Percentiles rank a stretch among this genome's conserved stretches.
Evolutionary conservation across 2,113 vertebrate genomes (phyloP).

Genomic region (Geococcyx californianus): DNA sequence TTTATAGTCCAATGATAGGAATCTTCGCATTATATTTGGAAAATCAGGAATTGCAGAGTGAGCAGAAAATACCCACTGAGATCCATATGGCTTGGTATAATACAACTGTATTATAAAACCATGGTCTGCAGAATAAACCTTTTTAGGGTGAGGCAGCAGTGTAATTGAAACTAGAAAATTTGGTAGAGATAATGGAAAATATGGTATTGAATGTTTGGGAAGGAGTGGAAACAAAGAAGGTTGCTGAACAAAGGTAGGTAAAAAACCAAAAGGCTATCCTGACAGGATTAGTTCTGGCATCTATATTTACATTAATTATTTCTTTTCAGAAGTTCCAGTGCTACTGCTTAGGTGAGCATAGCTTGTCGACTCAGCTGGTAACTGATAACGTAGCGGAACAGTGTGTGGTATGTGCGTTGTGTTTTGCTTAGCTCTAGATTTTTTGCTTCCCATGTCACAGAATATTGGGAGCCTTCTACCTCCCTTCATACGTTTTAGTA

Average conservation of each 20-base stretch:
- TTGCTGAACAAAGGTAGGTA: neutral
- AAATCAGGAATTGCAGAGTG: constrained; percentile 10
- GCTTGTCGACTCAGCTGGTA: neutral
- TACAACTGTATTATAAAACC: neutral
- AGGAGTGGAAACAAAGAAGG: neutral
- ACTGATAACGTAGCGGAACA: neutral
- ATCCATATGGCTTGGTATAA: neutral
- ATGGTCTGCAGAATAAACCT: neutral
- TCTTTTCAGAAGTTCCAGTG: neutral
- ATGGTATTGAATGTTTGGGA: neutral
- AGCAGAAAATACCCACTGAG: constrained; percentile 7
- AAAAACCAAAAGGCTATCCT: neutral
- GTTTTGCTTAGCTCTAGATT: neutral
- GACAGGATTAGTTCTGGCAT: neutral
- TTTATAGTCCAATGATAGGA: neutral
- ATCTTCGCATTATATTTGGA: neutral
- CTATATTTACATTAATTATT: neutral
- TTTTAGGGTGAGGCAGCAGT: neutral
- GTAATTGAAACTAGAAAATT: neutral
- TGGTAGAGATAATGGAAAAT: neutral
- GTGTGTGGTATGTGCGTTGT: neutral
- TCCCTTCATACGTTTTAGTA: neutral
- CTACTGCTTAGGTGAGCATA: neutral
- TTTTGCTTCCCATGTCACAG: neutral
- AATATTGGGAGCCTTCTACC: neutral